Evolutionary conservation across 2,797 vertebrate species (phyloP).

Genomic region (Crenichthys baileyi): DNA sequence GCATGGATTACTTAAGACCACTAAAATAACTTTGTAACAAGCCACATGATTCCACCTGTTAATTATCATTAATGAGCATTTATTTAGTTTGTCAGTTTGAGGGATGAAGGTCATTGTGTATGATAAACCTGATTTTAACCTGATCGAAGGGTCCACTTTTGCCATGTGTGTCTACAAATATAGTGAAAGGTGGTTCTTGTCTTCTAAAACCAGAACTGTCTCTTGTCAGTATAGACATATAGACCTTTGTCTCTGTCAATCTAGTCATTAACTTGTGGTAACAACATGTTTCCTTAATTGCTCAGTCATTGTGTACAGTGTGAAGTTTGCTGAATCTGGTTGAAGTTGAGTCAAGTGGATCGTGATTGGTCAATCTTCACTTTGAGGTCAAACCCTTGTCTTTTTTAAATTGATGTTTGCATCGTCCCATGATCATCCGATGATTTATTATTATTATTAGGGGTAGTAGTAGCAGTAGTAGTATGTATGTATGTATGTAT

Average conservation of each 20-base stretch:
- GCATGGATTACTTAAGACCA: neutral
- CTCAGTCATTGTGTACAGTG: neutral
- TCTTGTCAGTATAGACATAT: neutral
- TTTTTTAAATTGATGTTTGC: neutral
- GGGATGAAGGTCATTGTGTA: constrained; percentile 4
- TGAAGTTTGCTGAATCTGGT: neutral
- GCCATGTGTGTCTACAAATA: neutral
- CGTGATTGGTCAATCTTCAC: neutral
- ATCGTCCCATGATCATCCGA: neutral
- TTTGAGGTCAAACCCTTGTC: neutral
- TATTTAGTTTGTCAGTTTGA: neutral
- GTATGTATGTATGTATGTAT: neutral
- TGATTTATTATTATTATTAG: neutral
- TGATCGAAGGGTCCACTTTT: constrained; percentile 6
- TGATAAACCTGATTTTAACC: constrained; percentile 7
- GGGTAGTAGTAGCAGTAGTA: neutral
- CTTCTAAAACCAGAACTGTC: neutral
- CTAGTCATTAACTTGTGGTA: neutral
- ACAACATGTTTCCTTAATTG: neutral
- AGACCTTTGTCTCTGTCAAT: constrained; percentile 5
- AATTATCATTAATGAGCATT: constrained; percentile 7
- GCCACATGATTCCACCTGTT: neutral
- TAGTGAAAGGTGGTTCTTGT: neutral
- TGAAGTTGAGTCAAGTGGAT: neutral
- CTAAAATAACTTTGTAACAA: constrained; percentile 1